Conservation (phyloP, 2,888 invertebrate genomes). For the Hirtodrosophila histrioides region DNA sequence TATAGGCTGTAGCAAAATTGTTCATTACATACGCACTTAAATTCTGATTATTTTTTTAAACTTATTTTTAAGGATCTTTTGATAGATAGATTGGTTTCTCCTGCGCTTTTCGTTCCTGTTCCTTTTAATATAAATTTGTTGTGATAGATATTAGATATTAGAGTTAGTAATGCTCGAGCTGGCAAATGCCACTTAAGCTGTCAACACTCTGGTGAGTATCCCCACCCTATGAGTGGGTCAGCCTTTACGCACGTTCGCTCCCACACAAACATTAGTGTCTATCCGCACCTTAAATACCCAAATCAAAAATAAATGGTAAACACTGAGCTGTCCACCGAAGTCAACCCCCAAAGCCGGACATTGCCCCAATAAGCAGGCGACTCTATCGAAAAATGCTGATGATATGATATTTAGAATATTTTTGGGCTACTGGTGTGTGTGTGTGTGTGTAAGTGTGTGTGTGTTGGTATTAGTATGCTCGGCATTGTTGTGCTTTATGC, state of each 20-base stretch:
- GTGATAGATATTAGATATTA: slow-evolving; percentile 44
- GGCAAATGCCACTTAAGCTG: slow-evolving; percentile 77
- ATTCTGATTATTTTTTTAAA: too few relatives aligned
- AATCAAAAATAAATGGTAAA: slow-evolving; percentile 80
- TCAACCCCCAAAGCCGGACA: slow-evolving; percentile 44
- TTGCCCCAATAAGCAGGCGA: slow-evolving; percentile 41
- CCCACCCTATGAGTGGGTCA: slow-evolving; percentile 9
- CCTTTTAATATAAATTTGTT: slow-evolving; percentile 7
- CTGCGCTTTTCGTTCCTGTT: neutral
- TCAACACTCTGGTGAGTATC: slow-evolving; percentile 60
- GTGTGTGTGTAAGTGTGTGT: slow-evolving; percentile 23
- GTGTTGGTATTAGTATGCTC: slow-evolving; percentile 14
- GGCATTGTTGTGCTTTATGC: slow-evolving; percentile 51
- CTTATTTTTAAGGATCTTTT: too few relatives aligned
- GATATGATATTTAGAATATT: slow-evolving; percentile 76
- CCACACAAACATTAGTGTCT: slow-evolving; percentile 43
- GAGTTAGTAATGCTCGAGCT: slow-evolving; percentile 54
- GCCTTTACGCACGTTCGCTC: slow-evolving; percentile 55
- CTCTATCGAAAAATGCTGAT: slow-evolving; percentile 78
- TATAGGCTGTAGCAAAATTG: too few relatives aligned
- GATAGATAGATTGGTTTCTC: too few relatives aligned
- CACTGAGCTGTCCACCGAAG: slow-evolving; percentile 64
- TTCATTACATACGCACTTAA: too few relatives aligned
- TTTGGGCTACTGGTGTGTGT: slow-evolving; percentile 23
- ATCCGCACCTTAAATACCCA: slow-evolving; percentile 80